A percentile compares a stretch with the other conserved stretches of the same genome.
These are phyloP conservation scores for Coracopsis vasa DNA, from an alignment of 2,113 vertebrate species.

Conservation along the genomic window DNA sequence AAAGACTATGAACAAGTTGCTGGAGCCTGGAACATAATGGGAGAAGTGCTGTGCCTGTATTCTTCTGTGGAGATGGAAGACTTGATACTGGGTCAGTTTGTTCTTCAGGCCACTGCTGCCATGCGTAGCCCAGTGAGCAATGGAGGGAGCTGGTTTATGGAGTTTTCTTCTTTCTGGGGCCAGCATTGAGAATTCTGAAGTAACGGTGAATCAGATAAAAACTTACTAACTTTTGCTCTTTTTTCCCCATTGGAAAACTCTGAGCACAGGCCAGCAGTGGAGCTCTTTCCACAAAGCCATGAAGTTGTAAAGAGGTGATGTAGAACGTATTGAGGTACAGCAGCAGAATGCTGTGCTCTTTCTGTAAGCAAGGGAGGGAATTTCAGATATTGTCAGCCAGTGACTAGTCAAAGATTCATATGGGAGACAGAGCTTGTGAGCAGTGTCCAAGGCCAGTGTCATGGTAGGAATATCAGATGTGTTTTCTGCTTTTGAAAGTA, in stretches of 20 bases:
- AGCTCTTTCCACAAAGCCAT: background rate
- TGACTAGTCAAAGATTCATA: background rate
- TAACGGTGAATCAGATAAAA: background rate
- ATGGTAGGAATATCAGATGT: background rate
- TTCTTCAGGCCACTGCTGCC: background rate
- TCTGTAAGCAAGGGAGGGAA: background rate
- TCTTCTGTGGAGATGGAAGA: background rate
- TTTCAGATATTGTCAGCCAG: background rate
- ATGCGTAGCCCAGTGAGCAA: background rate
- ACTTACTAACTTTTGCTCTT: background rate
- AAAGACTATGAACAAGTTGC: background rate
- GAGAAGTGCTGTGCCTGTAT: background rate
- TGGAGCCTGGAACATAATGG: background rate
- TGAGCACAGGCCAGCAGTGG: background rate
- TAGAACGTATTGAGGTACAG: background rate
- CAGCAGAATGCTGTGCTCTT: background rate
- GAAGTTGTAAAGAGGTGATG: background rate
- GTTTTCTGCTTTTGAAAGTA: background rate
- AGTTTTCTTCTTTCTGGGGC: background rate
- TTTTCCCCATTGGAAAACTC: background rate
- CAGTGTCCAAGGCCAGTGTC: background rate
- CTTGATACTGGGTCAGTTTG: background rate
- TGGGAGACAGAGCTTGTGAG: background rate
- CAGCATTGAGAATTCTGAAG: background rate
- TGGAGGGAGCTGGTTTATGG: background rate